Percentiles rank a stretch among this genome's conserved stretches.
Conservation (phyloP, 1,140 invertebrate species). For the Trinorchestia longiramus region DNA sequence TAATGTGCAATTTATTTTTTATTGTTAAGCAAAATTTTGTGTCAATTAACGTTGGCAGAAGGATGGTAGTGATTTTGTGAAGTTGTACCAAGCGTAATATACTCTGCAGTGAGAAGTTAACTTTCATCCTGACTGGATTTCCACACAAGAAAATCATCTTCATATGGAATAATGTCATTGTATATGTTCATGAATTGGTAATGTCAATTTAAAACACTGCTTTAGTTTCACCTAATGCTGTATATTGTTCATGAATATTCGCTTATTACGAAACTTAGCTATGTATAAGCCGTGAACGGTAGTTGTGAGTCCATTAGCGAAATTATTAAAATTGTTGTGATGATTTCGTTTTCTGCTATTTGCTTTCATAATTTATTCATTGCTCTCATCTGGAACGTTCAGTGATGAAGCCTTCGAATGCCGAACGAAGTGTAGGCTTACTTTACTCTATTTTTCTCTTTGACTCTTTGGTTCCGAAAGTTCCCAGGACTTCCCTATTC, state of each 20-base stretch:
- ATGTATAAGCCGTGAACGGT: neutral
- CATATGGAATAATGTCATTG: no score
- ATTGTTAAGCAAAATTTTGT: no score
- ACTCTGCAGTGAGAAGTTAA: no score
- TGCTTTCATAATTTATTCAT: neutral
- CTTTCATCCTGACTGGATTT: no score
- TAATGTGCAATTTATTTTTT: no score
- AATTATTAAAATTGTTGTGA: neutral
- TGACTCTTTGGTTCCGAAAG: neutral
- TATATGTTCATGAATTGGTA: no score
- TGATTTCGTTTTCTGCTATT: neutral
- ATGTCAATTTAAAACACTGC: neutral
- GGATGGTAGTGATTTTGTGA: no score
- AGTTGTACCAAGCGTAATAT: no score
- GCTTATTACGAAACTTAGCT: neutral
- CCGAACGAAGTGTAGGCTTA: neutral
- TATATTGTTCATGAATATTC: neutral
- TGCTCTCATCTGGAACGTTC: neutral
- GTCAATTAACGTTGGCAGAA: no score
- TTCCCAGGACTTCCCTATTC: neutral
- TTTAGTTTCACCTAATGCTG: neutral
- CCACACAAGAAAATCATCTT: no score
- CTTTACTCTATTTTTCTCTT: neutral
- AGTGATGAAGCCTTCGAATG: neutral
- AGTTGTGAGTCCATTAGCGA: neutral